Evolutionary conservation across 1,140 invertebrate species (phyloP), one percentile per base, ranked within the genome.

Genomic region (Meloidogyne floridensis): DNA sequence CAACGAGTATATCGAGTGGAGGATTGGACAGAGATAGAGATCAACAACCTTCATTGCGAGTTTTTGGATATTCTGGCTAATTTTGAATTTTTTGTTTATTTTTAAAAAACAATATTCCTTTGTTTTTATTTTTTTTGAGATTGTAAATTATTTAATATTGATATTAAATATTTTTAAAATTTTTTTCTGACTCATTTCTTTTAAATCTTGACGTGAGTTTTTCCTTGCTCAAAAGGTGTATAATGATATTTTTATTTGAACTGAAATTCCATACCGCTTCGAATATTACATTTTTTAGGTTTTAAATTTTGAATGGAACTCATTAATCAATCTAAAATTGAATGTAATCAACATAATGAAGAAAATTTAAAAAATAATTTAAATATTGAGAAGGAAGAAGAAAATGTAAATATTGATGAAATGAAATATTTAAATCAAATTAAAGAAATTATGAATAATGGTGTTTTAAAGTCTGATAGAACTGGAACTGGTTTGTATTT

Each of bases 381-480:
- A n/a, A 65, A 4, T 65, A 65, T n/a, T 65, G 5, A 18, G n/a
- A 65, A 18, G 7, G 5, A 65, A 5, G 59, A 65, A 11, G n/a
- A 18, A n/a, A 8, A 65, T 65, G 2, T 65, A 32, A 90, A 89
- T 80, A 32, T 74, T 20, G 89, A 90, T 47, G 90, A 91, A 90
- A 91, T 92, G 83, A 93, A 94, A 85, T 94, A 94, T 89, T 90
- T 94, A 80, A 87, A 93, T 84, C 91, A 93, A 79, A 92, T 95
- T 70, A 83, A 92, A 79, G 89, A 92, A 15, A 93, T 95, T 80
- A 88, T 96, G 11, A 88, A 92, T 11, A 90, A 91, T 90, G 96
- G 96, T 69, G 87, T 91, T 20, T 91, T 92, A 80, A 93, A 94
- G 85, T 87, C 90, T 3, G 96, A 99, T 92, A 93, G 97, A 74